A percentile compares a stretch with the other conserved stretches of the same genome.
These are phyloP conservation scores for Salvelinus sp. DNA, from an alignment of 2,113 vertebrate genomes.

Conservation along the genomic window DNA sequence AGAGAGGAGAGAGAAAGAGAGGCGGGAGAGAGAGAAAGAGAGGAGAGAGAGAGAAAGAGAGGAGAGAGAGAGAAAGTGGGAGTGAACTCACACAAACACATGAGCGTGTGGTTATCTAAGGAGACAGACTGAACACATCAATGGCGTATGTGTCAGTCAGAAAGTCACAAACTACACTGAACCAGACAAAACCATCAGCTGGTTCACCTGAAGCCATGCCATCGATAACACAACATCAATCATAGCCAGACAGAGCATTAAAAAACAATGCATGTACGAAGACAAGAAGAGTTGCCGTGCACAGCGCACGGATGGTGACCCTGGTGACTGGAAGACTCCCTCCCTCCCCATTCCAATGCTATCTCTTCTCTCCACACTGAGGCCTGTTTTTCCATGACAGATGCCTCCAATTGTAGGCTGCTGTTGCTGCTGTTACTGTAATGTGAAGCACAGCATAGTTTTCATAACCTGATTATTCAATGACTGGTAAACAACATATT, in stretches of 20 bases:
- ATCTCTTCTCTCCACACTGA: conserved; percentile 58
- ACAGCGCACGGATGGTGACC: conserved; percentile 66
- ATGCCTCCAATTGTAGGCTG: conserved; percentile 68
- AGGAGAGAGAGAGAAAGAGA: too few relatives aligned
- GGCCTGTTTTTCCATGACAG: conserved; percentile 69
- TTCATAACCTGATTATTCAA: conserved; percentile 62
- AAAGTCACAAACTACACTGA: conserved; percentile 17
- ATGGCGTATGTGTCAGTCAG: not conserved
- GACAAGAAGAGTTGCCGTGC: conserved; percentile 61
- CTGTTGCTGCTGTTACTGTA: conserved; percentile 59
- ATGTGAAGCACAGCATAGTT: conserved; percentile 41
- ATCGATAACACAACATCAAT: not conserved
- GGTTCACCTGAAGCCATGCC: conserved; percentile 9
- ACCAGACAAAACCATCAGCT: conserved; percentile 10
- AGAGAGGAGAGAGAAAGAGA: too few relatives aligned
- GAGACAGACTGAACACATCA: conserved; percentile 10
- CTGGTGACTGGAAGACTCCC: conserved; percentile 59
- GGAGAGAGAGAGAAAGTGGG: not conserved
- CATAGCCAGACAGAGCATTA: conserved; percentile 7
- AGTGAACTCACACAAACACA: conserved; percentile 33
- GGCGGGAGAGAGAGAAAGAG: too few relatives aligned
- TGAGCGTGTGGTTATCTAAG: conserved; percentile 37
- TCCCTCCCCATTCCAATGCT: conserved; percentile 65
- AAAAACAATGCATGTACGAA: conserved; percentile 41
- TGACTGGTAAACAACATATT: conserved; percentile 15